Evolutionary conservation across 2,113 vertebrate genomes (phyloP).

Genomic region (rat (Rattus norvegicus)): GRCr8 NC_086024.1:75670001-75670500

Average conservation of each 20-base stretch:
- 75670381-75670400: slow-evolving; percentile 3
- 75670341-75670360: background rate
- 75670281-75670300: background rate
- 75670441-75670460: slow-evolving; percentile 29
- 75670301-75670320: background rate
- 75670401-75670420: background rate
- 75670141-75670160: background rate
- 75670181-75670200: background rate
- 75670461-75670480: slow-evolving; percentile 32
- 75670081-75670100: background rate
- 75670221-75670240: background rate
- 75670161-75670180: background rate
- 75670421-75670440: slow-evolving; percentile 8
- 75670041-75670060: background rate
- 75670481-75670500: slow-evolving; percentile 30
- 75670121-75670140: slow-evolving; percentile 31
- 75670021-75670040: background rate
- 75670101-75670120: slow-evolving; percentile 1
- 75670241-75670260: background rate
- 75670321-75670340: background rate
- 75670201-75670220: slow-evolving; percentile 16
- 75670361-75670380: background rate
- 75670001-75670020: background rate
- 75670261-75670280: background rate
- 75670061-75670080: background rate